Evolutionary conservation across 2,113 vertebrate species (phyloP).

Genomic region (Corynorhinus townsendii): DNA sequence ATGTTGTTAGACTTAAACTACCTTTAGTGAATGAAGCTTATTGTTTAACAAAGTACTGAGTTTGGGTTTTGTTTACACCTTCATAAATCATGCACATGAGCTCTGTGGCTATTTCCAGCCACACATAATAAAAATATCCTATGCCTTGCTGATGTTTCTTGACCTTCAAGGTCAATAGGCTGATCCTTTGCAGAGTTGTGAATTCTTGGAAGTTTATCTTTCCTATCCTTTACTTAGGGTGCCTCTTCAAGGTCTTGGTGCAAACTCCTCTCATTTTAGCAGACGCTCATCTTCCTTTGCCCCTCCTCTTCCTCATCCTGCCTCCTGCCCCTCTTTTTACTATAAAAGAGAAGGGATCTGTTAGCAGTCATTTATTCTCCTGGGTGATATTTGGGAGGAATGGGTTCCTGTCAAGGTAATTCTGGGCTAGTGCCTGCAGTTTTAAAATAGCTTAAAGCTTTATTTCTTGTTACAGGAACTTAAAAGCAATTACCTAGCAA

Average conservation of each 20-base stretch:
- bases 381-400: neutral
- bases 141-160: neutral
- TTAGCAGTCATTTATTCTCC: neutral
- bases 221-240: neutral
- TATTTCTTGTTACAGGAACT: neutral
- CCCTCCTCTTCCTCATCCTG: neutral
- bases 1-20: neutral
- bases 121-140: conserved; percentile 22
- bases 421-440: neutral
- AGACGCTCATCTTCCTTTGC: neutral
- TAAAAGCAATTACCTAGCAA: conserved; percentile 15
- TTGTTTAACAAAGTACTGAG: conserved; percentile 1
- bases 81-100: conserved; percentile 32
- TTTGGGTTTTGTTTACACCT: neutral
- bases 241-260: neutral
- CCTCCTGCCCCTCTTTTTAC: neutral
- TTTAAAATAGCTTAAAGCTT: conserved; percentile 15
- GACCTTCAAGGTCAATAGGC: neutral
- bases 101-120: conserved; percentile 4
- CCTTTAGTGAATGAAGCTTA: neutral
- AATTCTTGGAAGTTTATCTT: conserved; percentile 21
- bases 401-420: neutral
- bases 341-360: neutral
- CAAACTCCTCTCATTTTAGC: neutral
- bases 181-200: neutral